phyloP scores from a whole-genome alignment of 2,797 vertebrate species.

The Brotogeris chrysoptera region DNA sequence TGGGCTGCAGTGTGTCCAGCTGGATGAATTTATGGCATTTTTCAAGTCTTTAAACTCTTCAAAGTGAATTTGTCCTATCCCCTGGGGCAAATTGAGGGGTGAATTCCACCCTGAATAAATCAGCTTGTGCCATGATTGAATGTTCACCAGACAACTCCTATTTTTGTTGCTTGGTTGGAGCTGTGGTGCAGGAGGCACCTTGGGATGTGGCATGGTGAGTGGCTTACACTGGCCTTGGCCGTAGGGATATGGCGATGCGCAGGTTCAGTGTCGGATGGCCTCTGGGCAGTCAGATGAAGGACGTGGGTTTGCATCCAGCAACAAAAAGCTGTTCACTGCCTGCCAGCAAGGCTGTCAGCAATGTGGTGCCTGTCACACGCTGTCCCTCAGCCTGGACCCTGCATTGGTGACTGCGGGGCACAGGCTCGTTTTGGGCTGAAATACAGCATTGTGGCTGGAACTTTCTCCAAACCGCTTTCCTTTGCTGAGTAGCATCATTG shows the following conservation, averaged over 20 bases:
- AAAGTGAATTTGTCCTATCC: background rate
- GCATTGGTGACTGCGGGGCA: background rate
- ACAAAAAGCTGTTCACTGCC: background rate
- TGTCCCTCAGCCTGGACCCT: background rate
- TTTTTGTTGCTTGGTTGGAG: background rate
- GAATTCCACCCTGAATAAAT: background rate
- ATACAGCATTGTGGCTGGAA: background rate
- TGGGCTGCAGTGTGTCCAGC: background rate
- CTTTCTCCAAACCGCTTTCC: background rate
- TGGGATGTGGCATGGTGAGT: background rate
- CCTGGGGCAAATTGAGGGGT: background rate
- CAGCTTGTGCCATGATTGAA: fast-evolving
- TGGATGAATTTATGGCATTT: background rate
- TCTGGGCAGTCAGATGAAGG: background rate
- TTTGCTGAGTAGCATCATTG: background rate
- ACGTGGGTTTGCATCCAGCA: background rate
- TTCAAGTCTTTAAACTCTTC: background rate
- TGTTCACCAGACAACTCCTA: background rate
- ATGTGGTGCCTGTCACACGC: fast-evolving
- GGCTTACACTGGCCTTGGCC: background rate
- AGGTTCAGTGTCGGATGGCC: background rate
- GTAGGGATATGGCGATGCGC: fast-evolving
- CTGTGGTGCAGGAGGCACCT: background rate
- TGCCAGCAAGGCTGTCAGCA: background rate
- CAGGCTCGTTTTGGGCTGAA: background rate